phyloP scores from a whole-genome alignment of 2,888 invertebrate species.

The Dicyrtoma fusca region DNA sequence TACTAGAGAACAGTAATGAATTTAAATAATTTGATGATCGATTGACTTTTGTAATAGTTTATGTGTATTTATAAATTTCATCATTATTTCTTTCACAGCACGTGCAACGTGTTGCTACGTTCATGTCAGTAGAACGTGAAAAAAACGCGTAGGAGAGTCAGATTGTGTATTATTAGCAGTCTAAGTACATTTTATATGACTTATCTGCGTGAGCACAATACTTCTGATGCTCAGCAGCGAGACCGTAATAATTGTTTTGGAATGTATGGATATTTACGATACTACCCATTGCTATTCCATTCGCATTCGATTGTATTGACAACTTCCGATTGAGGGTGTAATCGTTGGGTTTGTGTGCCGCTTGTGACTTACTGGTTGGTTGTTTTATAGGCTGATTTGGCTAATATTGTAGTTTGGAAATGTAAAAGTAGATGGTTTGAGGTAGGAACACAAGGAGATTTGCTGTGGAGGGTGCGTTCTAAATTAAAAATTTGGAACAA shows the following conservation, averaged over 20 bases:
- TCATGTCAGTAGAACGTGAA: not conserved
- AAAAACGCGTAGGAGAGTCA: too few relatives aligned
- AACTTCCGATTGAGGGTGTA: too few relatives aligned
- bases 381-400: not conserved
- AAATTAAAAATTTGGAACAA: conserved; percentile 35
- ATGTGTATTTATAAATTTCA: too few relatives aligned
- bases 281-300: too few relatives aligned
- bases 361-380: not conserved
- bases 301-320: too few relatives aligned
- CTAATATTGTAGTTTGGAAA: conserved; percentile 9
- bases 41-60: too few relatives aligned
- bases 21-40: not conserved
- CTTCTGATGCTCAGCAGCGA: too few relatives aligned
- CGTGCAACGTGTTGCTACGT: conserved; percentile 12
- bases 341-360: not conserved
- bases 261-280: not conserved
- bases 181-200: too few relatives aligned
- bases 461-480: conserved; percentile 24
- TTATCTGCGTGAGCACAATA: too few relatives aligned
- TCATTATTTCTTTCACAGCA: not conserved
- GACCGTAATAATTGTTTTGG: too few relatives aligned
- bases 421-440: conserved; percentile 16
- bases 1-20: too few relatives aligned
- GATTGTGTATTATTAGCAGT: too few relatives aligned
- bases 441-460: not conserved